Base-by-base conservation (phyloP, 2,888 invertebrate genomes). In the Liopterus haemorrhoidalis region DNA sequence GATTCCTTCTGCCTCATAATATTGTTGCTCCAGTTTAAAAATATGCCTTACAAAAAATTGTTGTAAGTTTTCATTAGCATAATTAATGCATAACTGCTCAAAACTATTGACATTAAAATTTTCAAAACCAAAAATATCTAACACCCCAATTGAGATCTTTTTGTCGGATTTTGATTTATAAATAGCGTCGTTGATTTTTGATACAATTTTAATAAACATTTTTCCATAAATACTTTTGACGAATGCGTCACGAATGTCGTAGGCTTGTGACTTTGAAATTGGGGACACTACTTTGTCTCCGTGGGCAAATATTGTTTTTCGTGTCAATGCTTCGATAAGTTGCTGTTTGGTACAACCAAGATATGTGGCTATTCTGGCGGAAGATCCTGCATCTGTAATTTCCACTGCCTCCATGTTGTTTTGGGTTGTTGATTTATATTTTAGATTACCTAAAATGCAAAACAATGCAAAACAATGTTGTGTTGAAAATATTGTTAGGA, bases 61-160 rank as follows among this genome's bases (percentile, higher is more conserved):
- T 65, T 96, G 95, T 25, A 96, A 73, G 62, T 89, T 91, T 70
- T 96, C 96, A 65, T 96, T 96, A 2, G 95, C 94, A 64, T 89
- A 95, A 69, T 96, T 96, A 54, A 96, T 95, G 65, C 95, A 95
- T 41, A 96, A 71, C 64, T 96, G 95, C 61, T 96, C 95, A 64
- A 95, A 95, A 66, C 92, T 92, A 64, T 94, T 94, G 5, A 75
- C 75, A 4, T 81, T 79, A 60, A 96, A 95, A 64, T 94, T 95
- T 71, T 96, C 96, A 68, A 96, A 97, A 1, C 96, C 96, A 63
- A 95, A 96, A 55, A 96, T 95, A 65, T 96, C 96, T 49, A 96
- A 71, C 1, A 96, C 88, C 1, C 95, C 95, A 49, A 96, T 93
- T 0, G 86, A 85, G 20, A 74, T 76, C 53, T 80, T 77, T 2